A percentile compares a stretch with the other conserved stretches of the same genome.
Evolutionary conservation across 2,113 vertebrate species (phyloP).

Genomic region (Mionectes macconnelli): DNA sequence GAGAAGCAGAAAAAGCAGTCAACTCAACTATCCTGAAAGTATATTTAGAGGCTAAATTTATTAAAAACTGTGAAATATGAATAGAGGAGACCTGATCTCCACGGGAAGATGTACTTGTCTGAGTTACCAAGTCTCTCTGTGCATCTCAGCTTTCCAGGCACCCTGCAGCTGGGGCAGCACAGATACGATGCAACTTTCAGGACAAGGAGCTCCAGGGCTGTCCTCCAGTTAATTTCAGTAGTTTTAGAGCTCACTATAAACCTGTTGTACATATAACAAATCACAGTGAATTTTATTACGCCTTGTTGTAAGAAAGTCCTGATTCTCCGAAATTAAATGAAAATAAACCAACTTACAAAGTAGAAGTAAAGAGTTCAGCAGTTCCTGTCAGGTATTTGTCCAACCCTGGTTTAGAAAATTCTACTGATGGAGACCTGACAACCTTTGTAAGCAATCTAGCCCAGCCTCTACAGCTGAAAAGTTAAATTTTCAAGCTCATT

Average conservation of each 20-base stretch:
- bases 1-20: neutral
- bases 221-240: neutral
- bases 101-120: neutral
- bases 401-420: neutral
- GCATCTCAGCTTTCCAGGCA: neutral
- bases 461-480: neutral
- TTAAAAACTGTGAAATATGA: neutral
- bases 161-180: neutral
- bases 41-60: neutral
- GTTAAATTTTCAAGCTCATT: neutral
- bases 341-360: neutral
- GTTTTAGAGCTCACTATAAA: neutral
- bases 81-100: neutral
- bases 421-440: neutral
- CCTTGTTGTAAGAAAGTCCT: neutral
- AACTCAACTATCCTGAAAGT: neutral
- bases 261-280: neutral
- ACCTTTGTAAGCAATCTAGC: neutral
- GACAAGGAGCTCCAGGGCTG: neutral
- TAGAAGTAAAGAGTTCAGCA: neutral
- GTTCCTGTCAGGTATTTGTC: neutral
- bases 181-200: neutral
- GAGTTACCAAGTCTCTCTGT: neutral
- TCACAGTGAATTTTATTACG: neutral
- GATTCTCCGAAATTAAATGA: neutral